phyloP scores from a whole-genome alignment of 2,888 invertebrate species.

The Oscheius sp. region DNA sequence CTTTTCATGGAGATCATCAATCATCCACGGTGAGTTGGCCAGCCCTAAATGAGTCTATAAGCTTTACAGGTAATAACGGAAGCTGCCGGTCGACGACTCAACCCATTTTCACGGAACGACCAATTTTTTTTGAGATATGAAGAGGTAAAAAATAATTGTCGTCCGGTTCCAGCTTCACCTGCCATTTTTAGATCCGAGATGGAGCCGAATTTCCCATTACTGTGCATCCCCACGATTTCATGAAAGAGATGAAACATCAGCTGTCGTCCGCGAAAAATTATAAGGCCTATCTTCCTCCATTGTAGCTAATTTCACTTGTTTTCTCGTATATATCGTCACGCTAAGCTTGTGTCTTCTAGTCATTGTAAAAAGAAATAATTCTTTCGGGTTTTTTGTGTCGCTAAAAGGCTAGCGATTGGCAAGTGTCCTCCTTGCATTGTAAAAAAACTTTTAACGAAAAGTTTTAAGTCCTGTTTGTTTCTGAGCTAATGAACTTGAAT shows the following conservation, averaged over 20 bases:
- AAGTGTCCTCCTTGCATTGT: background rate
- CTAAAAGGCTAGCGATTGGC: no score
- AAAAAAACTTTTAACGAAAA: background rate
- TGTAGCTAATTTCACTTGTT: background rate
- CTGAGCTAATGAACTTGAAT: background rate
- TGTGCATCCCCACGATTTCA: slow-evolving; percentile 24
- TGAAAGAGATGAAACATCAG: slow-evolving; percentile 20
- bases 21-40: background rate
- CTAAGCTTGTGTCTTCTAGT: background rate
- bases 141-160: slow-evolving; percentile 2
- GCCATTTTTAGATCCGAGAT: slow-evolving; percentile 12
- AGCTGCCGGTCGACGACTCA: slow-evolving; percentile 14
- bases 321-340: background rate
- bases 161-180: background rate
- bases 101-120: slow-evolving; percentile 24
- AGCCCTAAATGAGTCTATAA: background rate
- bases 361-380: background rate
- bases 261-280: slow-evolving; percentile 5
- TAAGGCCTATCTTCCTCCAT: background rate
- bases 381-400: background rate
- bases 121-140: slow-evolving; percentile 7
- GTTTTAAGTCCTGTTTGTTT: no score
- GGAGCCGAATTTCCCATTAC: slow-evolving; percentile 17
- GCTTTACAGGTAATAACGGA: slow-evolving; percentile 22
- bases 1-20: slow-evolving; percentile 19